Evolutionary conservation across 1,140 invertebrate species (phyloP), one percentile per base, ranked within the genome.

Genomic region (Subanguina moxae): DNA sequence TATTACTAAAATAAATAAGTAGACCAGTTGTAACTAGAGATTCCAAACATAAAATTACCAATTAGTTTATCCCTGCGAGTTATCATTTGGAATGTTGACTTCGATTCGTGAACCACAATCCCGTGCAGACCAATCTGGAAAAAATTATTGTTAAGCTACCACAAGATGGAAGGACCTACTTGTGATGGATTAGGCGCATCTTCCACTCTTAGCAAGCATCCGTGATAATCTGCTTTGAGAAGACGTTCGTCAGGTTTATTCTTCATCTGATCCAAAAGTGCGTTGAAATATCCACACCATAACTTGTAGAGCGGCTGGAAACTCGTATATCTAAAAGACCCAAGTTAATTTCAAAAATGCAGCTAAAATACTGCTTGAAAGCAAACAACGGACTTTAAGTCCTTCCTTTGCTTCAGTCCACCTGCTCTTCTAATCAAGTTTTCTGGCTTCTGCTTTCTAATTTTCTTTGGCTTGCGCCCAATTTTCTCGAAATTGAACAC

Each of bases 91-190:
- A 75, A 75, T 1, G 73, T 75, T 15, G 57, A 59, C 38, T 65
- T 65, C n/a, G 73, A 75, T 27, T 75, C 73, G 21, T 75, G 75
- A n/a, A 75, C 38, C 17, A 75, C 73, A 57, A 75, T 78, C 1
- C 73, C 73, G 38, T 74, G 45, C 0, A 77, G 32, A 15, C 73
- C 73, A 62, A 74, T 74, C 72, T 73, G 17, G 1, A 72, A 43
- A 38, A 38, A 38, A 38, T 38, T 38, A n/a, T n/a, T n/a, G n/a
- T n/a, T n/a, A n/a, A n/a, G 32, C 32, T 38, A 11, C 32, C 11
- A 38, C 32, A 38, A 5, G 32, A 15, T 52, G 30, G 19, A 30
- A 25, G 19, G 9, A 28, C 13, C n/a, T 42, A 74, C 72, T 62
- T 74, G 69, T 45, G 68, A 58, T 25, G 57, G 52, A 58, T 75